These are phyloP conservation scores for Sebastes goodei DNA, from an alignment of 2,797 vertebrate species.

Conservation along the genomic window DNA sequence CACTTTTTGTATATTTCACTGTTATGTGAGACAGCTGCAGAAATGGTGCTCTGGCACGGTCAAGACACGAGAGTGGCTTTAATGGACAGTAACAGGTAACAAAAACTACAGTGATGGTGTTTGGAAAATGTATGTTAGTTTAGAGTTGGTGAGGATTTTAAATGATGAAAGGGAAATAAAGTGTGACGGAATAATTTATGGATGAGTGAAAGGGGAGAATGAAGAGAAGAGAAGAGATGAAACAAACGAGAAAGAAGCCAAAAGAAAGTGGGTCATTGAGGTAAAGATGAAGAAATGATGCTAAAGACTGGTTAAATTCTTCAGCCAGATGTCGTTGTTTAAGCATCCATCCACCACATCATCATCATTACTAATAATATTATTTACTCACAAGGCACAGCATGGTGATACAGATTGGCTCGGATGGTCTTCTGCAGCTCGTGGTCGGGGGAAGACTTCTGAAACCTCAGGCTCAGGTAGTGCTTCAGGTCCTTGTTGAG, in stretches of 20 bases:
- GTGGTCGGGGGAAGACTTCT: constrained; percentile 92
- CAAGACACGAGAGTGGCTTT: constrained; percentile 15
- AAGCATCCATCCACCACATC: background rate
- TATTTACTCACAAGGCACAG: constrained; percentile 95
- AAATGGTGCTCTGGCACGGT: background rate
- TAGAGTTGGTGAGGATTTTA: background rate
- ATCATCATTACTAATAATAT: background rate
- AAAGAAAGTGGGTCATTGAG: constrained; percentile 30
- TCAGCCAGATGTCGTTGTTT: constrained; percentile 12
- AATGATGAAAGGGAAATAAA: constrained; percentile 9
- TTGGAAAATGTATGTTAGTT: background rate
- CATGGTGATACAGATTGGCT: constrained; percentile 94
- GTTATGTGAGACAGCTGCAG: constrained; percentile 43
- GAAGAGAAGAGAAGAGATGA: constrained; percentile 1
- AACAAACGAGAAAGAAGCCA: constrained; percentile 10
- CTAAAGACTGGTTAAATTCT: constrained; percentile 11
- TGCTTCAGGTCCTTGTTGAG: constrained; percentile 92
- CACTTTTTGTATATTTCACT: constrained; percentile 36
- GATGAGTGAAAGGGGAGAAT: constrained; percentile 10
- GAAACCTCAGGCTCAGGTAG: constrained; percentile 94
- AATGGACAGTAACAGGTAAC: constrained; percentile 5
- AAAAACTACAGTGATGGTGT: background rate
- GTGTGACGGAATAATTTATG: background rate
- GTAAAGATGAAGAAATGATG: constrained; percentile 18
- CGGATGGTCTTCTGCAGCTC: constrained; percentile 94